Evolutionary conservation across 1,140 invertebrate species (phyloP).

Genomic region (Phortica variegata): DNA sequence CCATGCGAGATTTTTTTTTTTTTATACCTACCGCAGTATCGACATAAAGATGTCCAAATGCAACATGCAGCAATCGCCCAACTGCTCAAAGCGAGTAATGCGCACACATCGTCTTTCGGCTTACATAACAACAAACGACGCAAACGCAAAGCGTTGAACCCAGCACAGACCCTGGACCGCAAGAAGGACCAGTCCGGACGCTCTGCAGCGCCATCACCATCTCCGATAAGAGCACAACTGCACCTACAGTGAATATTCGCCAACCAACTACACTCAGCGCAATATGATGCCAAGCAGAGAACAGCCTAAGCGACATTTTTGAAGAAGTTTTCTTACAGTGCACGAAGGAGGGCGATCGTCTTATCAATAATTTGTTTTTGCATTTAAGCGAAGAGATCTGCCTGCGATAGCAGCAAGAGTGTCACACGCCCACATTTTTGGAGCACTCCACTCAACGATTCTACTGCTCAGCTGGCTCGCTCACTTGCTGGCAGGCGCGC

Average conservation of each 20-base stretch:
- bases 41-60: no score
- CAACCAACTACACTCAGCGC: slow-evolving; percentile 32
- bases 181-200: slow-evolving; percentile 11
- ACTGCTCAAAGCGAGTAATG: slow-evolving; percentile 11
- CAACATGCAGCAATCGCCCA: no score
- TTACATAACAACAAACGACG: slow-evolving; percentile 35
- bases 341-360: slow-evolving; percentile 31
- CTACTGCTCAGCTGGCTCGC: no score
- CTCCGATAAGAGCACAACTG: slow-evolving; percentile 44
- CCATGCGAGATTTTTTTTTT: no score
- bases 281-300: slow-evolving; percentile 6
- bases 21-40: slow-evolving; percentile 41
- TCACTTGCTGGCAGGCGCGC: no score
- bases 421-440: slow-evolving; percentile 54
- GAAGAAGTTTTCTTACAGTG: slow-evolving; percentile 30
- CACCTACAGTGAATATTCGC: slow-evolving; percentile 37
- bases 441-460: no score
- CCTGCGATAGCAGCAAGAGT: slow-evolving; percentile 45
- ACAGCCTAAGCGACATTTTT: slow-evolving; percentile 8
- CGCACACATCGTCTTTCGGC: slow-evolving; percentile 19
- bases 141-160: slow-evolving; percentile 18
- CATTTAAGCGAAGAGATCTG: slow-evolving; percentile 45
- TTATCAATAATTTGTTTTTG: slow-evolving; percentile 53
- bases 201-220: slow-evolving; percentile 42
- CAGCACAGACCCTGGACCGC: slow-evolving; percentile 31